Percentiles rank a stretch among this genome's conserved stretches.
Conservation (phyloP, 2,888 invertebrate species). For the Heliconius cydno region DNA sequence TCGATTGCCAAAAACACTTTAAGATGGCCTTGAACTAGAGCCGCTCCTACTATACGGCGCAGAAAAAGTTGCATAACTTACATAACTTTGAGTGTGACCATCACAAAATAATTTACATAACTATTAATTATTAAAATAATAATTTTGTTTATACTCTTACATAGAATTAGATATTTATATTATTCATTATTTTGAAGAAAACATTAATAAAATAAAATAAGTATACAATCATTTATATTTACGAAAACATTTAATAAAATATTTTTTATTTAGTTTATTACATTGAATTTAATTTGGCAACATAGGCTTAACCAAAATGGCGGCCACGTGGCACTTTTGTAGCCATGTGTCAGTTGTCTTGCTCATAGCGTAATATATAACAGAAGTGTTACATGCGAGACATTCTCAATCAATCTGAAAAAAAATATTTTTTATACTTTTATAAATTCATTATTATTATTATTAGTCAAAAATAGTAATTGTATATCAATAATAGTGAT, state of each 20-base stretch:
- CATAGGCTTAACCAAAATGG: constrained; percentile 17
- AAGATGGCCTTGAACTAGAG: constrained; percentile 21
- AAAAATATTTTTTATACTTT: not conserved
- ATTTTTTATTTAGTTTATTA: not conserved
- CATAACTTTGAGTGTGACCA: constrained; percentile 18
- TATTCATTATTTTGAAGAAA: no score
- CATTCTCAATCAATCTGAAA: not conserved
- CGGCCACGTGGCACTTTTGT: constrained; percentile 29
- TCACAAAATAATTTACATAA: not conserved
- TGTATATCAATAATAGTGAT: not conserved
- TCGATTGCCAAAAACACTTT: constrained; percentile 11
- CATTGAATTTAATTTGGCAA: constrained; percentile 25
- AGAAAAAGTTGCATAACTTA: constrained; percentile 23
- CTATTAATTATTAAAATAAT: no score
- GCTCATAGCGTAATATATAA: not conserved
- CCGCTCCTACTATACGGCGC: constrained; percentile 8
- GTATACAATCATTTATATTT: no score
- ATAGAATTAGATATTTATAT: no score
- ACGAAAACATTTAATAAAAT: no score
- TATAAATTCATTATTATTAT: no score
- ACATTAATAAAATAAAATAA: no score
- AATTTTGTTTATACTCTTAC: no score
- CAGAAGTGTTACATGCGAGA: constrained; percentile 1
- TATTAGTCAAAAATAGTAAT: not conserved
- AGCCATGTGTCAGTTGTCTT: constrained; percentile 28